Conservation (phyloP, 2,797 vertebrate genomes). For the Cyclopterus lumpus region DNA sequence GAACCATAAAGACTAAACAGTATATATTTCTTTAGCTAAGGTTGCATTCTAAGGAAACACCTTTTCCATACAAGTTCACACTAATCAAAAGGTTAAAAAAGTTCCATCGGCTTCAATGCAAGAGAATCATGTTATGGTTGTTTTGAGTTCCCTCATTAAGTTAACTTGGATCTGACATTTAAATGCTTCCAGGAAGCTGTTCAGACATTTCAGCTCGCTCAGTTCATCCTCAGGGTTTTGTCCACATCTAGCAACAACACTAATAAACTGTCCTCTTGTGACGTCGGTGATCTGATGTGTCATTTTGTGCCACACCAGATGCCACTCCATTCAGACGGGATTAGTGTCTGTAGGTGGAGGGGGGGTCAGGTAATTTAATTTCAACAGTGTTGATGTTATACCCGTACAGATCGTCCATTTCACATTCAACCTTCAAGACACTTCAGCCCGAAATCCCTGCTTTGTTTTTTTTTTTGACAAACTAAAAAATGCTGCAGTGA, state of each 20-base stretch:
- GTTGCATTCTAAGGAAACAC: too few species aligned
- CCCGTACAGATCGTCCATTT: background rate
- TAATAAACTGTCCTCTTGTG: background rate
- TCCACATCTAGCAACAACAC: background rate
- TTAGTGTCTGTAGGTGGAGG: slow-evolving; percentile 13
- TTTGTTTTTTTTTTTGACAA: background rate
- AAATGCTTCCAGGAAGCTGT: background rate
- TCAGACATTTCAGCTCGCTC: background rate
- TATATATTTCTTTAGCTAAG: too few species aligned
- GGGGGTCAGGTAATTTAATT: slow-evolving; percentile 27
- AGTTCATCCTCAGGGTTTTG: background rate
- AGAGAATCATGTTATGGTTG: background rate
- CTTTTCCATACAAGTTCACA: background rate
- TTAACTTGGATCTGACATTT: background rate
- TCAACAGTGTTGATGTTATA: slow-evolving; percentile 17
- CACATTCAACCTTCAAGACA: background rate
- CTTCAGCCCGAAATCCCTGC: slow-evolving; percentile 7
- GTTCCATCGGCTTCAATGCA: background rate
- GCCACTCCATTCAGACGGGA: slow-evolving; percentile 38
- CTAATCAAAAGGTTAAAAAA: background rate
- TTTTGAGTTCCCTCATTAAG: background rate
- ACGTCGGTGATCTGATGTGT: slow-evolving; percentile 1
- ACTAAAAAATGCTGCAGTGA: background rate
- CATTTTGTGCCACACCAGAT: slow-evolving; percentile 27
- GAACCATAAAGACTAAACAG: too few species aligned